Evolutionary conservation across 92 coral and sea anemone species (phyloP).

Genomic region (Pocillopora meandrina): DNA sequence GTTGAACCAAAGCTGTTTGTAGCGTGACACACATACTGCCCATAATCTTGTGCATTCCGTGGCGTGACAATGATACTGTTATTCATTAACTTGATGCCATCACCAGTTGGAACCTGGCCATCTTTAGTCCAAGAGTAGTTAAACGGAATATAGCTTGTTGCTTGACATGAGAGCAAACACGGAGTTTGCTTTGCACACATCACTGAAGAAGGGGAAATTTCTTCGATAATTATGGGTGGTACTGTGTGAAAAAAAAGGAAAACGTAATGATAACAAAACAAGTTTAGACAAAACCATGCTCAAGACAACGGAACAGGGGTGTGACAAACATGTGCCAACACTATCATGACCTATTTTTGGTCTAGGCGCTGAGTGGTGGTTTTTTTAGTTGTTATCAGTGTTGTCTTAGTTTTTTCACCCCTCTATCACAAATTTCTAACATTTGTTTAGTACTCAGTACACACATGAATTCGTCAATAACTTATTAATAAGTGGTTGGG

Average conservation of each 20-base stretch:
- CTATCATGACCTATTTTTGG: too few species aligned
- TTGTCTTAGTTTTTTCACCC: too few species aligned
- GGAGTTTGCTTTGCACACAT: background rate
- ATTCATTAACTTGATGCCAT: background rate
- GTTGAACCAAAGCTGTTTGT: constrained; percentile 4
- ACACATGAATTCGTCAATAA: too few species aligned
- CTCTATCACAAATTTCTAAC: too few species aligned
- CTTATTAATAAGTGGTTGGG: too few species aligned
- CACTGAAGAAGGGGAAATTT: background rate
- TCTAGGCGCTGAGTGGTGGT: too few species aligned
- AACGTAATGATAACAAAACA: background rate
- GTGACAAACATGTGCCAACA: too few species aligned
- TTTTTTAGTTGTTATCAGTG: too few species aligned
- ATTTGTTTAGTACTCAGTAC: too few species aligned
- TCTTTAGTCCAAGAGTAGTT: background rate
- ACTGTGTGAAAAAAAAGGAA: background rate
- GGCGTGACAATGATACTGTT: constrained; percentile 2
- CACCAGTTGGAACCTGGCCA: constrained; percentile 1
- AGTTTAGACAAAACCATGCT: background rate
- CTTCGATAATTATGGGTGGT: background rate
- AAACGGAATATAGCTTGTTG: background rate
- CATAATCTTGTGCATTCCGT: background rate
- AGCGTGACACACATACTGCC: background rate
- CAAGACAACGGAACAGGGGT: background rate
- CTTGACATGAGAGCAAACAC: background rate